Base-by-base conservation (phyloP, 1,140 invertebrate genomes). In the Maniola jurtina region DNA sequence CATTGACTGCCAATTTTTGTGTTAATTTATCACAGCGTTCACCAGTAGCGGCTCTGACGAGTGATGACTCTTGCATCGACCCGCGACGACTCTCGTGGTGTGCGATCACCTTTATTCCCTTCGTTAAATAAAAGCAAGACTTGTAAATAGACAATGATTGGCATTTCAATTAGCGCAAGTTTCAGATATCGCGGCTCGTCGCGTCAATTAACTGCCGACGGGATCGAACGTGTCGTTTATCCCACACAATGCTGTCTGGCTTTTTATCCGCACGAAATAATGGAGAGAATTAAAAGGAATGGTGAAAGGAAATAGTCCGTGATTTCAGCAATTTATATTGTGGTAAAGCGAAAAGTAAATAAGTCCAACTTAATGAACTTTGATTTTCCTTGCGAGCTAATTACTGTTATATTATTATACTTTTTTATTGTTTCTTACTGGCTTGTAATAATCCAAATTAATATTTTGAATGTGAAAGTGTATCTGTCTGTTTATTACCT, bases 121-220 rank as follows among this genome's bases (percentile, higher is more conserved):
- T 13, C 55, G 36, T 52, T 52, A 9, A 52, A 25, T 52, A 52
- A 52, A 52, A 52, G 7, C 16, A 25, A n/a, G 14, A 0, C 14
- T 25, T 25, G 14, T 16, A 52, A 52, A 52, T 52, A 52, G 48
- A 58, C 47, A 58, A 72, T 81, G 81, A 80, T 78, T 79, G 79
- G 75, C 79, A 75, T 83, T 83, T 77, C 81, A 81, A 83, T 83
- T 80, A 68, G 68, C 61, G 64, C 61, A 62, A 65, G 70, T 71
- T 69, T 69, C 70, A 72, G 70, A 71, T 72, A 80, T 71, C 59
- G 42, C 48, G 25, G 70, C 42, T 40, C 48, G 57, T 57, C 62
- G 64, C 42, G 61, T 68, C 70, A 60, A 66, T 65, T 65, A 68
- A 72, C 62, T 52, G 48, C 7, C 15, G 15, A 52, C 48, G 48